Evolutionary conservation across 2,797 vertebrate genomes (phyloP).

Genomic region (Gymnoscopelus microlampas): DNA sequence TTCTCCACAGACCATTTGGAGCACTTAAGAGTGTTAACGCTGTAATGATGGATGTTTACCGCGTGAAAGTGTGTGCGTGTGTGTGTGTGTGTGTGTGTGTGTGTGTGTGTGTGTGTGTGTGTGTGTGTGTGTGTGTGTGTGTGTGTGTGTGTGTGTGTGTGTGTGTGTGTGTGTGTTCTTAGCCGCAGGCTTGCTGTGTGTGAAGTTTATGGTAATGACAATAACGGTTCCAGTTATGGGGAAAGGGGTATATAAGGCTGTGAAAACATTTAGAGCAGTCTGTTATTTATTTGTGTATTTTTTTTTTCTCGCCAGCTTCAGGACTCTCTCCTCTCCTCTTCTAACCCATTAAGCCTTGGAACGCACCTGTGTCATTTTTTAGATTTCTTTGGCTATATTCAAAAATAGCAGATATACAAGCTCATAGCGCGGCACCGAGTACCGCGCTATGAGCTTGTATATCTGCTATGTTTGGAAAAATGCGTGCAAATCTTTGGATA

Average conservation of each 20-base stretch:
- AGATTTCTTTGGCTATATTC: too few species aligned
- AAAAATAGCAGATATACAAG: too few species aligned
- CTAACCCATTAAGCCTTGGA: too few species aligned
- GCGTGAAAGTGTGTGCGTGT: slow-evolving; percentile 17
- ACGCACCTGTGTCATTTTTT: too few species aligned
- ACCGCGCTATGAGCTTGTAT: too few species aligned
- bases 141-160: slow-evolving; percentile 25
- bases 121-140: slow-evolving; percentile 12
- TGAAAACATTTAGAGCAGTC: slow-evolving; percentile 19
- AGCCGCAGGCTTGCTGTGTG: slow-evolving; percentile 25
- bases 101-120: slow-evolving; percentile 7
- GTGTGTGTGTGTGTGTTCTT: slow-evolving; percentile 15
- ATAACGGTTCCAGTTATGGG: slow-evolving; percentile 27
- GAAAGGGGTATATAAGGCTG: slow-evolving; percentile 16
- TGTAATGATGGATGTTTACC: slow-evolving; percentile 45
- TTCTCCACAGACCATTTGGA: slow-evolving; percentile 21
- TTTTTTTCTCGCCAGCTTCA: slow-evolving; percentile 21
- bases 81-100: slow-evolving; percentile 24
- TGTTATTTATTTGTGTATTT: slow-evolving; percentile 41
- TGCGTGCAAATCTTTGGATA: too few species aligned
- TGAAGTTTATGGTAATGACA: slow-evolving; percentile 37
- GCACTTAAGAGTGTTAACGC: slow-evolving; percentile 33
- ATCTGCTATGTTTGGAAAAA: too few species aligned
- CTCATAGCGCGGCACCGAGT: too few species aligned
- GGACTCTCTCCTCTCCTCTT: neutral